Conservation (phyloP, 2,113 vertebrate species). For the Cololabis saira region DNA sequence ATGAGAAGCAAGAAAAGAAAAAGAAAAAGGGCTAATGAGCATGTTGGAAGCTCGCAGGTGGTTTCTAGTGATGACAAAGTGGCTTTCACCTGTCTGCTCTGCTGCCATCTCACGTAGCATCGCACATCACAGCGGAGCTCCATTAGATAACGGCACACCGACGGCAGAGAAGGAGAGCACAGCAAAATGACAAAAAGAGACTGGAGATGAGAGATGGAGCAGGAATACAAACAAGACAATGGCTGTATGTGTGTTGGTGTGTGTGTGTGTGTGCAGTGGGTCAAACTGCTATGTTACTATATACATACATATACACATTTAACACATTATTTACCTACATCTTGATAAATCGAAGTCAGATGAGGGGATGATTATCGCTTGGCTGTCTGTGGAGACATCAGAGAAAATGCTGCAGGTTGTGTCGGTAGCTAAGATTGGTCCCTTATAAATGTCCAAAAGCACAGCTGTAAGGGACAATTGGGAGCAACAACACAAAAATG, state of each 20-base stretch:
- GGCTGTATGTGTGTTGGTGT: slow-evolving; percentile 14
- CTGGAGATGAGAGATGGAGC: slow-evolving; percentile 24
- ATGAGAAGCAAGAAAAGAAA: slow-evolving; percentile 48
- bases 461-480: too few relatives aligned
- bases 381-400: background rate
- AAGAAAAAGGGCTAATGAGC: slow-evolving; percentile 64
- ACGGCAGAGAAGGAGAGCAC: slow-evolving; percentile 39
- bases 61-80: slow-evolving; percentile 64
- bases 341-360: background rate
- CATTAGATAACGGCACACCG: slow-evolving; percentile 47
- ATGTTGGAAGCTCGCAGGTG: slow-evolving; percentile 63
- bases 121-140: slow-evolving; percentile 38
- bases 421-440: too few relatives aligned
- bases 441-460: too few relatives aligned
- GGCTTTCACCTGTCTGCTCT: slow-evolving; percentile 69
- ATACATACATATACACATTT: background rate
- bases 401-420: too few relatives aligned
- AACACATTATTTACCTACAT: background rate
- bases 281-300: background rate
- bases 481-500: too few relatives aligned
- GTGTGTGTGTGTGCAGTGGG: slow-evolving; percentile 3
- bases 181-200: slow-evolving; percentile 33
- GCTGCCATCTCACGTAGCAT: slow-evolving; percentile 61
- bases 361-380: background rate
- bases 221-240: slow-evolving; percentile 48